phyloP scores from a whole-genome alignment of 2,113 vertebrate species.

The Lethenteron reissneri region DNA sequence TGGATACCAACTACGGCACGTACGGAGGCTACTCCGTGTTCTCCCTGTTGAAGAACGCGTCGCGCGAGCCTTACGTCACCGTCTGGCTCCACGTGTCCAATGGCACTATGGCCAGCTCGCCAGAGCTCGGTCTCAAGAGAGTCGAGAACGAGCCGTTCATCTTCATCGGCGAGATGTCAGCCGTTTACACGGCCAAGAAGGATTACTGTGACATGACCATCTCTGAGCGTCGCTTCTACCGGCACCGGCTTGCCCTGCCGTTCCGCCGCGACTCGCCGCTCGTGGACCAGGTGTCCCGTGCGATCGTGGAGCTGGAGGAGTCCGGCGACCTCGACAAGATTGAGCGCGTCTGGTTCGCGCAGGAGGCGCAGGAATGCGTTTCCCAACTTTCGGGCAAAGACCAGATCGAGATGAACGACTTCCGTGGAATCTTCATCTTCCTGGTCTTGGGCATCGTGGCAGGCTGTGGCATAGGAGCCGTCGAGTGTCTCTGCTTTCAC shows the following conservation, averaged over 20 bases:
- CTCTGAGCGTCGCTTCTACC: background rate
- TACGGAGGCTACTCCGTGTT: conserved; percentile 1
- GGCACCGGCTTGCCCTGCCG: conserved; percentile 1
- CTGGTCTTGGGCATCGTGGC: background rate
- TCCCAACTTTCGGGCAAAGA: background rate
- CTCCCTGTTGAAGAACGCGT: background rate
- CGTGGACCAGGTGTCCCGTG: background rate
- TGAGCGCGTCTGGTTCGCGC: background rate
- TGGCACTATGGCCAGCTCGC: background rate
- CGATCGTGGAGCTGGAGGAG: background rate
- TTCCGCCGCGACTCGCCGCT: background rate
- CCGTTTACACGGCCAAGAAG: conserved; percentile 3
- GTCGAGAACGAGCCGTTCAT: background rate
- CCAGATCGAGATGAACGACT: background rate
- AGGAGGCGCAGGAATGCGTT: conserved; percentile 1
- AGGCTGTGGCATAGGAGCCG: no score
- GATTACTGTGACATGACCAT: background rate
- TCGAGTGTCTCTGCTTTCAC: no score
- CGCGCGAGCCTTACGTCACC: background rate
- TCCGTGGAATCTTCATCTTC: conserved; percentile 2
- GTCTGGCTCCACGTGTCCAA: background rate
- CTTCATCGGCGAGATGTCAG: conserved; percentile 3
- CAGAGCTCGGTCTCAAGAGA: background rate
- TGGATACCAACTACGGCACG: background rate
- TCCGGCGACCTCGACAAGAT: background rate